These are phyloP conservation scores for Sarcoramphus papa DNA, from an alignment of 2,797 vertebrate species.

Conservation along the genomic window DNA sequence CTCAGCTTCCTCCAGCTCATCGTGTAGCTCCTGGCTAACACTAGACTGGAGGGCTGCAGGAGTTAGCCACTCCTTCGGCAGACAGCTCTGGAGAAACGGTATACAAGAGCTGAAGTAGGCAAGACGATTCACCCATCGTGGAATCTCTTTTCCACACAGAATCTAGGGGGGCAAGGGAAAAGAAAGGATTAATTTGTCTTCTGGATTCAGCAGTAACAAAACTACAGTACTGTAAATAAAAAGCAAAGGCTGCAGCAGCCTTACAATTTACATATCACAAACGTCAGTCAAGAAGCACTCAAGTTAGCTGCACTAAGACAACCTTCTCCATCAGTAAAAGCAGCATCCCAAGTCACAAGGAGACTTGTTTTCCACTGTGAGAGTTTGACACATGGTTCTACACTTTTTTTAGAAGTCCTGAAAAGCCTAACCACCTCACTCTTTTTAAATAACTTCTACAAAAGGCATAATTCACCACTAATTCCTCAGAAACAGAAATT, in stretches of 20 bases:
- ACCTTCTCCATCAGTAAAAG: background rate
- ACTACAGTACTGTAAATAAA: background rate
- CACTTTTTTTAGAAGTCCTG: background rate
- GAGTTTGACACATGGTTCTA: background rate
- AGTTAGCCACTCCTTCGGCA: constrained; percentile 98
- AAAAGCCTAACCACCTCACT: background rate
- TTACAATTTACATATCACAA: background rate
- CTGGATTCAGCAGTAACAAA: background rate
- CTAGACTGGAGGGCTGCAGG: constrained; percentile 96
- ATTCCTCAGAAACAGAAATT: background rate
- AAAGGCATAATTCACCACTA: background rate
- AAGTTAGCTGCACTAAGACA: background rate
- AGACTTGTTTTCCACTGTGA: background rate
- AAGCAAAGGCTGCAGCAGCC: background rate
- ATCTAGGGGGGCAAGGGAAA: constrained; percentile 74
- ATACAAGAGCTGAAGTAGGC: constrained; percentile 99
- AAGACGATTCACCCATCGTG: constrained; percentile 97
- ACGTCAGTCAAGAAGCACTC: background rate
- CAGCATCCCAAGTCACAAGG: background rate
- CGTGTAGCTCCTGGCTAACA: constrained; percentile 95
- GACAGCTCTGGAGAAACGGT: constrained; percentile 97
- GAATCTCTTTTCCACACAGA: constrained; percentile 95
- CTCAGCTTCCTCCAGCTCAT: constrained; percentile 89
- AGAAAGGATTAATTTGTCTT: background rate
- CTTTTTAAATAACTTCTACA: background rate